Conservation (phyloP, 2,797 vertebrate species). For the Echeneis naucrates region DNA sequence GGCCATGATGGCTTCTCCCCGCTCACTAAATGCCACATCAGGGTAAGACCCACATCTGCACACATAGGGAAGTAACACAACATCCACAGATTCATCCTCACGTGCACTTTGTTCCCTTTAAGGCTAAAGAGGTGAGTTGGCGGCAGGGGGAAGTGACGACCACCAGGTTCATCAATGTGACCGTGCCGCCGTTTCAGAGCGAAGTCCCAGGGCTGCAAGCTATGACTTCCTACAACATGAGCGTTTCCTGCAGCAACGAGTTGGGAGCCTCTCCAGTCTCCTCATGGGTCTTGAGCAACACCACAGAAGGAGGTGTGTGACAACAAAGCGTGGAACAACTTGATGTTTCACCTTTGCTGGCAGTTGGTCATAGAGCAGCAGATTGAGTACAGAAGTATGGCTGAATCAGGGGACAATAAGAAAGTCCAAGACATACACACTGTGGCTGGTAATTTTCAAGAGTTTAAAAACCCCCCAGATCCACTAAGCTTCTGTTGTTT, state of each 20-base stretch:
- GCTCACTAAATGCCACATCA: slow-evolving; percentile 85
- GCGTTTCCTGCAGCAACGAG: slow-evolving; percentile 92
- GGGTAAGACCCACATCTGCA: slow-evolving; percentile 78
- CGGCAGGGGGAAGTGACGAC: slow-evolving; percentile 77
- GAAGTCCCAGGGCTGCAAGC: slow-evolving; percentile 87
- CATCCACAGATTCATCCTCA: background rate
- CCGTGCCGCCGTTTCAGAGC: slow-evolving; percentile 86
- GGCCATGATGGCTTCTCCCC: slow-evolving; percentile 91
- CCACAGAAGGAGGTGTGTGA: slow-evolving; percentile 92
- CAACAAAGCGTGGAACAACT: background rate
- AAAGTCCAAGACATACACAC: background rate
- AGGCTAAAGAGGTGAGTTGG: slow-evolving; percentile 82
- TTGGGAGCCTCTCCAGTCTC: slow-evolving; percentile 86
- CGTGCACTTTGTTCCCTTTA: background rate
- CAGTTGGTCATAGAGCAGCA: background rate
- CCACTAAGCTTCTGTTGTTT: slow-evolving; percentile 51
- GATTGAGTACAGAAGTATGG: background rate
- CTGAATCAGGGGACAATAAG: background rate
- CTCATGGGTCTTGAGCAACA: slow-evolving; percentile 89
- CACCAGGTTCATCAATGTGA: slow-evolving; percentile 76
- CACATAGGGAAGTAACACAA: fast-evolving
- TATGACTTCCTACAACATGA: slow-evolving; percentile 88
- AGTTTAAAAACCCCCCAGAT: slow-evolving; percentile 33
- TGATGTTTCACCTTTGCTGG: background rate
- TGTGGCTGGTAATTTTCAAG: background rate